Evolutionary conservation across 2,888 invertebrate species (phyloP).

Genomic region (Taphrorychus bicolor): DNA sequence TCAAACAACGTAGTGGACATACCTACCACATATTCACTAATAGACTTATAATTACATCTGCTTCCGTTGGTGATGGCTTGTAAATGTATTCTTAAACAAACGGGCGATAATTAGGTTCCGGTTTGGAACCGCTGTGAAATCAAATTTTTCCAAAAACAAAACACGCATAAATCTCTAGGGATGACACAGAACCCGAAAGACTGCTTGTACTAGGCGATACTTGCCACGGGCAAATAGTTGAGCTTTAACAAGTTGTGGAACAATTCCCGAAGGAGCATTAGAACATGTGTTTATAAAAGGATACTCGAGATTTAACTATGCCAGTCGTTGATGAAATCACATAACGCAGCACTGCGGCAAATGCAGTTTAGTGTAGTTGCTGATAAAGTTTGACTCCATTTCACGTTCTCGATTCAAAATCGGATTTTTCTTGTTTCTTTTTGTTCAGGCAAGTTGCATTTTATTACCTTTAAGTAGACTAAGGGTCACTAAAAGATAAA

Average conservation of each 20-base stretch:
- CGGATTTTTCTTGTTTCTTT: not conserved
- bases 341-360: slow-evolving; percentile 20
- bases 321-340: slow-evolving; percentile 38
- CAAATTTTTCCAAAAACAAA: slow-evolving; percentile 47
- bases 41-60: slow-evolving; percentile 16
- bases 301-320: slow-evolving; percentile 40
- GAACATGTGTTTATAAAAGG: slow-evolving; percentile 52
- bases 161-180: slow-evolving; percentile 52
- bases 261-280: slow-evolving; percentile 53
- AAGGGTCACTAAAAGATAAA: no score
- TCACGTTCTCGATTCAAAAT: not conserved
- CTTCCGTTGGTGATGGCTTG: slow-evolving; percentile 5
- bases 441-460: slow-evolving; percentile 20
- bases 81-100: slow-evolving; percentile 10
- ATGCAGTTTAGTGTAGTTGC: slow-evolving; percentile 10
- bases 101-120: slow-evolving; percentile 2
- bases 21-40: not conserved
- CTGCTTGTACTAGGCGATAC: slow-evolving; percentile 58
- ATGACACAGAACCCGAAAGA: slow-evolving; percentile 54
- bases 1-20: no score
- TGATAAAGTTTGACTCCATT: not conserved
- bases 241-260: slow-evolving; percentile 51
- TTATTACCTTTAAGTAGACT: no score
- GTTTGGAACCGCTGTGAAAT: slow-evolving; percentile 47
- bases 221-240: slow-evolving; percentile 56